These are phyloP conservation scores for Alsophila aescularia DNA, from an alignment of 2,888 invertebrate species.

Conservation along the genomic window DNA sequence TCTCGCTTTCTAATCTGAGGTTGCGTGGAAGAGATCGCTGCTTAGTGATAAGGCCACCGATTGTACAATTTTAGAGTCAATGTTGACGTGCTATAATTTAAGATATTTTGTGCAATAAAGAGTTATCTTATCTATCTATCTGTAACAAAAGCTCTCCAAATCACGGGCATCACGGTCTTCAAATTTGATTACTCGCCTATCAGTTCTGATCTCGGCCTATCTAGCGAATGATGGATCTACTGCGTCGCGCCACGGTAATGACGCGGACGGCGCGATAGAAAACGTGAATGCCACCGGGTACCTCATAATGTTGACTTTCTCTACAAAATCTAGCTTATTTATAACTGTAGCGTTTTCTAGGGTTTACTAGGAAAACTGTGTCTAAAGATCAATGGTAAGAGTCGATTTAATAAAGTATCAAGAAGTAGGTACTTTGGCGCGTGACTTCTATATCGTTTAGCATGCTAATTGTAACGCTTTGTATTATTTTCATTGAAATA, in stretches of 20 bases:
- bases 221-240: conserved; percentile 9
- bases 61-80: too few relatives aligned
- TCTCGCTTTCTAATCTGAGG: too few relatives aligned
- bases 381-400: background rate
- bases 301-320: conserved; percentile 27
- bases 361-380: conserved; percentile 2
- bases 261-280: conserved; percentile 43
- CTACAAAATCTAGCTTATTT: conserved; percentile 13
- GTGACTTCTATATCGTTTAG: too few relatives aligned
- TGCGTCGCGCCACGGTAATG: conserved; percentile 31
- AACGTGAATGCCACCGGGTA: conserved; percentile 33
- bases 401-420: background rate
- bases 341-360: conserved; percentile 3
- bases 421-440: background rate
- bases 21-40: too few relatives aligned
- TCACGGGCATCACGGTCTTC: background rate
- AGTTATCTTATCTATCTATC: too few relatives aligned
- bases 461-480: too few relatives aligned
- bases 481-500: too few relatives aligned
- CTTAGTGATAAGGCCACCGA: too few relatives aligned
- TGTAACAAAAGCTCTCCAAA: background rate
- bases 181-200: background rate
- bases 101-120: too few relatives aligned
- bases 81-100: too few relatives aligned
- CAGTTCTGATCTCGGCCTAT: background rate